Base-by-base conservation (phyloP, 2,797 vertebrate genomes). In the Mycteria americana region DNA sequence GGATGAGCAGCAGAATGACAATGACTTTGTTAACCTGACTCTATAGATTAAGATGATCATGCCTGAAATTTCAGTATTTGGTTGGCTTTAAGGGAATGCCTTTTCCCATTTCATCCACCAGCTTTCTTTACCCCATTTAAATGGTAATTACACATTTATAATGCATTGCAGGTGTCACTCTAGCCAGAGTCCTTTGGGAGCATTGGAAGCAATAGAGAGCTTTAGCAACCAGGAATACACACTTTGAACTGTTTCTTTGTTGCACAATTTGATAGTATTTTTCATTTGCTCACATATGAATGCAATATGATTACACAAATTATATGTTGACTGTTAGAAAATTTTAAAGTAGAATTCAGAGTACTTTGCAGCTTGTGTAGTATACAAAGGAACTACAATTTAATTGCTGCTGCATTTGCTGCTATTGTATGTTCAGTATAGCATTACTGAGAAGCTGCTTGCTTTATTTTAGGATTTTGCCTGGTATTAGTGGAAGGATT, bases 121-220 rank as follows among this genome's bases (percentile, higher is more conserved):
- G 97, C 96, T 97, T 97, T 98, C 90, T 88, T 94, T 95, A 59
- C 84, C 63, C 97, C 80, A 97, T 98, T 98, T 98, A 98, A 97
- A 98, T 98, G 97, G 93, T 98, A 98, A 98, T 98, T 98, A 96
- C 93, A 95, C 95, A 97, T 98, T 97, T 96, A 97, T 97, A 97
- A 97, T 97, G 93, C 97, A 97, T 95, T 91, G 92, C 97, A 97
- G 96, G 94, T 96, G 95, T 97, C 95, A 93, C 93, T 97, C 80
- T 85, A 92, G 91, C 93, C 73, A 85, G 70, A 94, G 93, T 94
- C 97, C 95, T 97, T 94, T 85, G 95, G 95, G 97, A 96, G 69
- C 60, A 63, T 22, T 94, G 95, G 85, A 96, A 96, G 93, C 93
- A 85, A 67, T 77, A 87, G 81, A 79, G 81, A 88, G 93, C 82